Evolutionary conservation across 1,140 invertebrate genomes (phyloP).

Genomic region (Micrasema longulum): DNA sequence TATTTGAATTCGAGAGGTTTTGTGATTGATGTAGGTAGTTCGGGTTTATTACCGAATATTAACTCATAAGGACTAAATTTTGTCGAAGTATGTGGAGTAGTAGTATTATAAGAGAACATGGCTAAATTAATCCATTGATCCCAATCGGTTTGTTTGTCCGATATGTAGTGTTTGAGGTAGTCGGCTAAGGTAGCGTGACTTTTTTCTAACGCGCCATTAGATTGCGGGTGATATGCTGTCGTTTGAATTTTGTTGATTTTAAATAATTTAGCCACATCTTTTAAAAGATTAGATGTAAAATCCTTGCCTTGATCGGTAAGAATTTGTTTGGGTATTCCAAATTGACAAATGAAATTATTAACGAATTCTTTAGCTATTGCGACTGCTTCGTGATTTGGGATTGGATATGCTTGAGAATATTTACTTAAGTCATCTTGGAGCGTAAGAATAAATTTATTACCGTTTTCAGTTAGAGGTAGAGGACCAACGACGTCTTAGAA

Average conservation of each 20-base stretch:
- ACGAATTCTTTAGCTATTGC: slow-evolving; percentile 46
- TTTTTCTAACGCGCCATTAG: neutral
- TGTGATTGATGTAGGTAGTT: neutral
- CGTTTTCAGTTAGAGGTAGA: slow-evolving; percentile 49
- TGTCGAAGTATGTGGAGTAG: too few species aligned
- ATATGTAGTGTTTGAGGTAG: neutral
- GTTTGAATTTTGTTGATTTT: too few species aligned
- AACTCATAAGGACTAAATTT: neutral
- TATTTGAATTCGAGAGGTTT: neutral
- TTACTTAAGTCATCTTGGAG: slow-evolving; percentile 61
- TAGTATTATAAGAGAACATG: slow-evolving; percentile 3
- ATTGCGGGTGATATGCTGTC: neutral
- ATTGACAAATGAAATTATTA: slow-evolving; percentile 28
- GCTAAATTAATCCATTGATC: neutral
- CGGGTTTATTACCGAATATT: neutral
- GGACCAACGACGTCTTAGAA: slow-evolving; percentile 57
- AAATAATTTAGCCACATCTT: slow-evolving; percentile 48
- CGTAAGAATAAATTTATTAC: slow-evolving; percentile 58
- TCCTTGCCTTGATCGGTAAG: slow-evolving; percentile 58
- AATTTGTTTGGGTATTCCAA: slow-evolving; percentile 58
- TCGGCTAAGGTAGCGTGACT: neutral
- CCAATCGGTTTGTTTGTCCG: neutral
- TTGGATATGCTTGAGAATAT: slow-evolving; percentile 56
- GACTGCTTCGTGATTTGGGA: slow-evolving; percentile 53
- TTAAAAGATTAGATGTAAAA: slow-evolving; percentile 35